A percentile compares a stretch with the other conserved stretches of the same genome.
Conservation (phyloP, 2,113 vertebrate species). For the Ptilorrhoa leucosticta region DNA sequence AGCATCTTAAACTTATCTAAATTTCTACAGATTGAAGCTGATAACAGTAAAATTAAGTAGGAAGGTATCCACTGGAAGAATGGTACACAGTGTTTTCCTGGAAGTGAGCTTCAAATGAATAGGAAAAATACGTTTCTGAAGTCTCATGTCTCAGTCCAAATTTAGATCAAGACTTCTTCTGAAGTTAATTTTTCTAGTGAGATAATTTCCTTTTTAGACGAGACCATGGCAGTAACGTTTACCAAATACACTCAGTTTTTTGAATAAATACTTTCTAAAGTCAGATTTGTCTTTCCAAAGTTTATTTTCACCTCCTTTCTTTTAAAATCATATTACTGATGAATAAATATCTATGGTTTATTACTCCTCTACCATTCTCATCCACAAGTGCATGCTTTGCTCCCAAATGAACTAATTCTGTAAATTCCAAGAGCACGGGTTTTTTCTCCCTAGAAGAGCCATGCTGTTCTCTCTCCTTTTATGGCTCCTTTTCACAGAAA, state of each 20-base stretch:
- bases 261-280: not conserved
- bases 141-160: not conserved
- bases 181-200: not conserved
- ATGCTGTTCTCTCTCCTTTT: not conserved
- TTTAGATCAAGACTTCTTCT: not conserved
- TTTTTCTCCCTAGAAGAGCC: not conserved
- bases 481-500: not conserved
- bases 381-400: not conserved
- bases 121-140: not conserved
- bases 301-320: not conserved
- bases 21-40: not conserved
- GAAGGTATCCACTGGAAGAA: not conserved
- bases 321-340: not conserved
- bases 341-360: not conserved
- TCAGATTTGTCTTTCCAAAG: not conserved
- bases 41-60: not conserved
- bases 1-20: not conserved
- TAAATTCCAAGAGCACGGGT: not conserved
- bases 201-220: not conserved
- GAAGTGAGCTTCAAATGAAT: not conserved
- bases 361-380: not conserved
- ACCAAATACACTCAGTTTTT: not conserved
- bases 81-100: not conserved
- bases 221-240: not conserved
- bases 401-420: not conserved